Percentiles rank a stretch among this genome's conserved stretches.
Evolutionary conservation across 2,797 vertebrate genomes (phyloP).

Genomic region (Cephalopachus bancanus): DNA sequence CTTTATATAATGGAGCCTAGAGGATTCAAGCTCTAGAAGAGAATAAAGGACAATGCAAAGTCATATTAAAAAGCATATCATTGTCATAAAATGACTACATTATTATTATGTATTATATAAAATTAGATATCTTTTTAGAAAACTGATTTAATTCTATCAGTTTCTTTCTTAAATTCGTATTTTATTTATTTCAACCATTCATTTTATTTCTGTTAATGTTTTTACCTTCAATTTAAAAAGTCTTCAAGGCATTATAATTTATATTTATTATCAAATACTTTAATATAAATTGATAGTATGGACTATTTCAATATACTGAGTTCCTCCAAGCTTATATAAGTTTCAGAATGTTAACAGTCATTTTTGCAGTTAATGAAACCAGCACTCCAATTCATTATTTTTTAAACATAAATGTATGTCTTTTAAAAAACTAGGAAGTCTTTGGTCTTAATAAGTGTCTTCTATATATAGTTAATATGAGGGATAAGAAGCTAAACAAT

Average conservation of each 20-base stretch:
- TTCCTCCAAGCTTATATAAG: not conserved
- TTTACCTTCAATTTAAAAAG: not conserved
- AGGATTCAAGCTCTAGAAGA: slow-evolving; percentile 58
- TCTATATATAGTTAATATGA: slow-evolving; percentile 58
- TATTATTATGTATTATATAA: not conserved
- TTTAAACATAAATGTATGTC: not conserved
- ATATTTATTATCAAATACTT: not conserved
- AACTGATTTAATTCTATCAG: not conserved
- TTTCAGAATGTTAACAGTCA: not conserved
- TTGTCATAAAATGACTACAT: not conserved
- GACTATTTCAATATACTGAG: not conserved
- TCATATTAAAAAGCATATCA: slow-evolving; percentile 12
- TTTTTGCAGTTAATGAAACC: not conserved
- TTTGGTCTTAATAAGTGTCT: slow-evolving; percentile 60
- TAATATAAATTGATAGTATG: slow-evolving; percentile 11
- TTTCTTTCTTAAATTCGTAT: slow-evolving; percentile 12
- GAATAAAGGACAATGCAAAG: not conserved
- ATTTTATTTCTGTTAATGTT: not conserved
- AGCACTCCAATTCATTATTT: not conserved
- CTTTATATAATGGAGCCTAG: slow-evolving; percentile 50
- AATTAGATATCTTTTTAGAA: not conserved
- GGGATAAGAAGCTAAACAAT: not conserved
- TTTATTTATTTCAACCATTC: not conserved
- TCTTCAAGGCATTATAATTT: not conserved
- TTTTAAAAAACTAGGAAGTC: not conserved